Conservation (phyloP, 2,797 vertebrate species). For the Anabacerthia variegaticeps region DNA sequence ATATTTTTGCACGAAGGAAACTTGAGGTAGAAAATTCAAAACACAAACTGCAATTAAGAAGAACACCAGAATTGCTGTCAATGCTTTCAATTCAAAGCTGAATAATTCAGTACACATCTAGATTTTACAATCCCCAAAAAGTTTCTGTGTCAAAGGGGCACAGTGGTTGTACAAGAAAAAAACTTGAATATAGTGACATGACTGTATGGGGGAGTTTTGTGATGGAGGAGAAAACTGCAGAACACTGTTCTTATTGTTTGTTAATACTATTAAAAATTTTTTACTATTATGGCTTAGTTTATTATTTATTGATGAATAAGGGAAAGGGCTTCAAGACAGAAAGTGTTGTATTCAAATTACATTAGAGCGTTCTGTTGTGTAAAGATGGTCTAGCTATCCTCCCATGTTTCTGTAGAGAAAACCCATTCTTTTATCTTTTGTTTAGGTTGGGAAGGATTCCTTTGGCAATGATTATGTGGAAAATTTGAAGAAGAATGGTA, state of each 20-base stretch:
- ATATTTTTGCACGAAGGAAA: background rate
- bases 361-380: slow-evolving; percentile 41
- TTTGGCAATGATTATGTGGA: slow-evolving; percentile 95
- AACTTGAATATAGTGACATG: background rate
- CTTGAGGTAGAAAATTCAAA: background rate
- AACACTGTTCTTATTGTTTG: background rate
- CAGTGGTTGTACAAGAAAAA: background rate
- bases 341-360: slow-evolving; percentile 23
- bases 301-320: background rate
- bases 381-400: slow-evolving; percentile 65
- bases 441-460: slow-evolving; percentile 94
- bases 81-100: background rate
- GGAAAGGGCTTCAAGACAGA: slow-evolving; percentile 3
- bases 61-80: background rate
- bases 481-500: slow-evolving; percentile 90
- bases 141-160: background rate
- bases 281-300: background rate
- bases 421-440: slow-evolving; percentile 16
- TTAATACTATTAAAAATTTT: background rate
- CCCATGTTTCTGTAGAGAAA: slow-evolving; percentile 16
- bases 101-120: background rate
- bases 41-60: background rate
- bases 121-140: background rate
- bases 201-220: background rate
- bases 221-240: background rate